Conservation (phyloP, 2,888 invertebrate species). For the Plebejus argus region DNA sequence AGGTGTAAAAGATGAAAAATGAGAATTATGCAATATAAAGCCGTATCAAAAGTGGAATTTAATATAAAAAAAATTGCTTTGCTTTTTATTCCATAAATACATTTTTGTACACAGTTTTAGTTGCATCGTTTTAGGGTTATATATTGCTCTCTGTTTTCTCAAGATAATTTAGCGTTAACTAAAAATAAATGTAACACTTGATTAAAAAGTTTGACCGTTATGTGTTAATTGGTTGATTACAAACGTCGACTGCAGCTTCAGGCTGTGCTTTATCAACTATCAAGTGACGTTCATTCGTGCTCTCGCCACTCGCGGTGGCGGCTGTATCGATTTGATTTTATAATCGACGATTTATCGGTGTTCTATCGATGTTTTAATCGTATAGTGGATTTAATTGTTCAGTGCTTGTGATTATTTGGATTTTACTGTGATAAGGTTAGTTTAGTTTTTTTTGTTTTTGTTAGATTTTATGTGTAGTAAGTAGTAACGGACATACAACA, state of each 20-base stretch:
- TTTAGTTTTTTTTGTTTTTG: background rate
- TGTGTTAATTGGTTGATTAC: constrained; percentile 43
- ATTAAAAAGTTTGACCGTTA: constrained; percentile 35
- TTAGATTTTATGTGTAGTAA: background rate
- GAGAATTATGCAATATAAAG: no score
- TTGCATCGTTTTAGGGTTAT: background rate
- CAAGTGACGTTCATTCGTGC: constrained; percentile 65
- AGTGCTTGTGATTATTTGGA: constrained; percentile 31
- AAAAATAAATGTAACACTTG: constrained; percentile 13
- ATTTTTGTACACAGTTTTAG: background rate
- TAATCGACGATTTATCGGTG: constrained; percentile 51
- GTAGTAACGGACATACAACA: background rate
- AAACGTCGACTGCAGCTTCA: constrained; percentile 38
- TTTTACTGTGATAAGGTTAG: constrained; percentile 20
- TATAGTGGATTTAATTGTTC: constrained; percentile 41
- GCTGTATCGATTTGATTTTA: constrained; percentile 48
- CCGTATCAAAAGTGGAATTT: no score
- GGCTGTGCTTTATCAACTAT: constrained; percentile 43
- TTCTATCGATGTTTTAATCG: constrained; percentile 41
- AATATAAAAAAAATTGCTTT: no score
- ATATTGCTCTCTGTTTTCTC: background rate
- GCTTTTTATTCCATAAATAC: no score
- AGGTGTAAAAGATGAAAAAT: background rate
- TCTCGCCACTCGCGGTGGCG: constrained; percentile 61
- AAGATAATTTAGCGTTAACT: constrained; percentile 10